Base-by-base conservation (phyloP, 2,888 invertebrate genomes). In the Amiota minor region DNA sequence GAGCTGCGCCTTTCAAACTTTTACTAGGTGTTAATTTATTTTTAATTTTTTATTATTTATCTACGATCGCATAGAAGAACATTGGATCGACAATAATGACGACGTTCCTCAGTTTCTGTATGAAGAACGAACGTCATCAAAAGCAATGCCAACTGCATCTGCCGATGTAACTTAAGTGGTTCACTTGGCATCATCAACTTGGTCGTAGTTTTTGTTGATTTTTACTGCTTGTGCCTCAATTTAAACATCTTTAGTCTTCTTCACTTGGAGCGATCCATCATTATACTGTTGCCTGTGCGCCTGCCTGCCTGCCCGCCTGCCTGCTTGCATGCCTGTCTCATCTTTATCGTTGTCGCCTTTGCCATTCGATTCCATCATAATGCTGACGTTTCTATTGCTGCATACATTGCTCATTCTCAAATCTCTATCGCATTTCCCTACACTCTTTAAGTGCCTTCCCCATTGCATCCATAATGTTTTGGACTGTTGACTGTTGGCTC, bases 11-110 rank as follows among this genome's bases (percentile, higher is more conserved):
- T 56, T 56, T 56, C n/a, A 71, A 49, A 70, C 14, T 76, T 76
- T 85, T 84, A 87, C 84, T 87, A 86, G 84, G 87, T 87, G 87
- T 86, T 86, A 86, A 86, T 87, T 86, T 86, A 86, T 86, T 86
- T 86, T 87, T 86, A 87, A 86, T 87, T 86, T 35, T 86, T 87
- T 86, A 85, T 86, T 86, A 86, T 86, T 86, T 86, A 87, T 86
- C 85, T 83, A 74, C 74, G 79, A 81, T 72, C 71, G 78, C 78
- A 83, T 84, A 81, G 70, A 75, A 76, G 74, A 69, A 76, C 45
- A 47, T 20, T 47, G 75, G 71, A 35, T 56, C 14, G 53, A 35
- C 56, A 45, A 16, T 16, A 11, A 12, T 67, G 45, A 9, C 68
- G 73, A 50, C 71, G 50, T 53, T 56, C 67, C 72, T 49, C 46